Conservation (phyloP, 2,113 vertebrate species). For the Brachypteracias leptosomus region DNA sequence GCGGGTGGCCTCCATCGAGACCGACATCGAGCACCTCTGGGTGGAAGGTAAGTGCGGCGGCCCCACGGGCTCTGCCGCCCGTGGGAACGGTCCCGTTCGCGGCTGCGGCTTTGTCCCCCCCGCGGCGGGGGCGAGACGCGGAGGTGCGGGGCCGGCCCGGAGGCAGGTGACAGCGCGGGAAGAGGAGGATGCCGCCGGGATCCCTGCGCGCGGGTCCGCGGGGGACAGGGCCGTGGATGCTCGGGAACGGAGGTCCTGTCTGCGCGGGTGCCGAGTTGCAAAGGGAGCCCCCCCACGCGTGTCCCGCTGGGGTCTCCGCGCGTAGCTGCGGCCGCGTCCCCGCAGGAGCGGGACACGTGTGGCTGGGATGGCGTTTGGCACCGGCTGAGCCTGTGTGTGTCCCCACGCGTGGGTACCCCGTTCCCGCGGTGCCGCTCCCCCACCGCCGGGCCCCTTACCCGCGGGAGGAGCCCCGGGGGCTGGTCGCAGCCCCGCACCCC, state of each 20-base stretch:
- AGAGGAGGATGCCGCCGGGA: neutral
- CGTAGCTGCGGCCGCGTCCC: neutral
- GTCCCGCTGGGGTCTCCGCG: neutral
- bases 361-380: neutral
- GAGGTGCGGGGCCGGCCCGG: neutral
- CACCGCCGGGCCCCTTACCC: neutral
- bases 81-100: conserved; percentile 8
- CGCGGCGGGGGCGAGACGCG: neutral
- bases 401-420: neutral
- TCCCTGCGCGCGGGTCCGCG: neutral
- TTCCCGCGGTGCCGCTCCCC: neutral
- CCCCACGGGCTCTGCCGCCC: neutral
- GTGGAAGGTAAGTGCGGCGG: conserved; percentile 94
- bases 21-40: conserved; percentile 96
- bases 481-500: neutral
- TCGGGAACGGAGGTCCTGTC: neutral
- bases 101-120: neutral
- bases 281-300: neutral
- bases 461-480: neutral
- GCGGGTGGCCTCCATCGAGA: conserved; percentile 92
- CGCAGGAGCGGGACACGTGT: neutral
- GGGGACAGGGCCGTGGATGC: neutral
- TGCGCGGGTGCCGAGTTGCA: neutral
- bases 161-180: conserved; percentile 37
- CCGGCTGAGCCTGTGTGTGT: neutral